Evolutionary conservation across 1,140 invertebrate genomes (phyloP), one percentile per base, ranked within the genome.

Genomic region (Littorina saxatilis): DNA sequence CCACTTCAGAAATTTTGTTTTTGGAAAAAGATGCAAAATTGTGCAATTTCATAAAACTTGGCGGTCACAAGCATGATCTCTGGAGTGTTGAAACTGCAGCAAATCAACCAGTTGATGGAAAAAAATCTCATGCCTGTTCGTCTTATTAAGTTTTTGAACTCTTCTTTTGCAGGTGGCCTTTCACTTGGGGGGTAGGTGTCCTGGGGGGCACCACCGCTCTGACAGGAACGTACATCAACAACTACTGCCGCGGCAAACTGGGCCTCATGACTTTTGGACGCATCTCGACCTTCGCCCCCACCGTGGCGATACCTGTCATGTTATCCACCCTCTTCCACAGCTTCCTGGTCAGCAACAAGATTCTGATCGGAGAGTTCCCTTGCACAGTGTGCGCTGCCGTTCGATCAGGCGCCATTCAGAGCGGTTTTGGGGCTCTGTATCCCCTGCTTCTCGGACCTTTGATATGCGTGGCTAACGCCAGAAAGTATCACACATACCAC

Each of bases 161-260:
- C n/a, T n/a, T 1, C 40, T 11, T 39, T 79, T 82, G 37, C 75
- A 82, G 81, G 73, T 82, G 81, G 81, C 81, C 81, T 39, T 66
- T 82, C 55, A 29, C 75, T 47, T 73, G 52, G 40, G 81, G 81
- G 27, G 5, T 70, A 0, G 76, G 63, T 1, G 43, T 82, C 37
- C 47, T 79, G 23, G 76, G 75, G 11, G 52, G 61, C 9, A 55
- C 43, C 2, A 43, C 76, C 1, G 75, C 66, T 11, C 3, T 70
- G 37, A 68, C 47, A 2, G 75, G 81, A 7, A 47, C 58, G 9
- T 32, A 55, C 29, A 40, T 82, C 75, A 82, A 82, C 68, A 70
- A 68, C 27, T 35, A 72, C 52, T 82, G 76, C 27, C 63, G 81
- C 13, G 32, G 29, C 7, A 70, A 70, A 50, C 68, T 82, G 32